Evolutionary conservation across 2,113 vertebrate species (phyloP).

Genomic region (Cyanoramphus novaezelandiae): DNA sequence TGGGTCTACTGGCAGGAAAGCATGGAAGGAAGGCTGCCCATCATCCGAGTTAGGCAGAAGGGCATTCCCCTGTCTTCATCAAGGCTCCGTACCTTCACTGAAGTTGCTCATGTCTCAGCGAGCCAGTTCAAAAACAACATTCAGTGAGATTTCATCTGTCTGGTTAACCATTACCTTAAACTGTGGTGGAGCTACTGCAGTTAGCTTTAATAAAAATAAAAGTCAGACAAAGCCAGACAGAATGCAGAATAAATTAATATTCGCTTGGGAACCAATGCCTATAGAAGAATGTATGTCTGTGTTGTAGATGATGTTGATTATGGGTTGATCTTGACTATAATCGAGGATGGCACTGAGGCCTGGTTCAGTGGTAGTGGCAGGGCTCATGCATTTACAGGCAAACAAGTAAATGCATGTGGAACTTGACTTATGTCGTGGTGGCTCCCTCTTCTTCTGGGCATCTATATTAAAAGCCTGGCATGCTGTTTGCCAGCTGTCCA

Average conservation of each 20-base stretch:
- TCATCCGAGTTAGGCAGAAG: neutral
- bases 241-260: neutral
- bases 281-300: neutral
- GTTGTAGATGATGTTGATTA: neutral
- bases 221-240: neutral
- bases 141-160: conserved; percentile 38
- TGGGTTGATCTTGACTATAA: neutral
- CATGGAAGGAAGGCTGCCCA: neutral
- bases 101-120: neutral
- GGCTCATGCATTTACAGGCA: neutral
- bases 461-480: neutral
- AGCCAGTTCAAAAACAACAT: neutral
- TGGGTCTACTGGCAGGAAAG: neutral
- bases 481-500: neutral
- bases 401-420: neutral
- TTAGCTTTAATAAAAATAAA: neutral
- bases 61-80: neutral
- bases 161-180: conserved; percentile 32
- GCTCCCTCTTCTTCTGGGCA: neutral
- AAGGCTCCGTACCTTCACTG: neutral
- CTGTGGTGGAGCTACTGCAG: neutral
- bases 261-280: neutral
- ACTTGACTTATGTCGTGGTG: neutral
- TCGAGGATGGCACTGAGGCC: neutral
- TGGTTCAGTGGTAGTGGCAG: neutral